Evolutionary conservation across 2,888 invertebrate genomes (phyloP).

Genomic region (Dendrolimus houi): DNA sequence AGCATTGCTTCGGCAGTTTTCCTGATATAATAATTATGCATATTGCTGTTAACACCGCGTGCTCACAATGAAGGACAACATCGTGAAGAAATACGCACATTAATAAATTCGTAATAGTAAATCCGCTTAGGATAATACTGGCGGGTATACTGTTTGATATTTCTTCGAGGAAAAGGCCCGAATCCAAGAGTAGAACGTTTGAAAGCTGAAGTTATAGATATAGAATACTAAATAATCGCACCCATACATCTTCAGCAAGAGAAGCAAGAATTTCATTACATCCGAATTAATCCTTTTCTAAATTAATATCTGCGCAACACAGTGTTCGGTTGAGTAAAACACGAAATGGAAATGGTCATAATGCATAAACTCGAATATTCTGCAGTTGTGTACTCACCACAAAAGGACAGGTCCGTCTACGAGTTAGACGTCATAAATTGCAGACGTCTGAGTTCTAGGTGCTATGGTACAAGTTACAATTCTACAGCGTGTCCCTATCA

Average conservation of each 20-base stretch:
- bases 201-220: too few species aligned
- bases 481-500: constrained; percentile 2
- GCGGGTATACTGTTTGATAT: too few species aligned
- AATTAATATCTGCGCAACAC: not conserved
- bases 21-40: too few species aligned
- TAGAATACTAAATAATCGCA: not conserved
- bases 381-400: constrained; percentile 31
- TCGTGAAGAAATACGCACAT: too few species aligned
- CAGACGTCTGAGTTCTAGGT: constrained; percentile 37
- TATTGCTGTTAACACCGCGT: too few species aligned
- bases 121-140: too few species aligned
- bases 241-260: not conserved
- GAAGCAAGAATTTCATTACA: not conserved
- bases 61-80: too few species aligned
- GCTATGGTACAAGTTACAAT: constrained; percentile 11
- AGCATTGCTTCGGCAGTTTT: too few species aligned
- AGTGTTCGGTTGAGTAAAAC: not conserved
- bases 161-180: too few species aligned
- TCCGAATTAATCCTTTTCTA: not conserved
- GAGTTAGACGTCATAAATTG: constrained; percentile 54
- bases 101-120: too few species aligned
- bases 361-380: constrained; percentile 27
- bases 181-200: too few species aligned
- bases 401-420: constrained; percentile 44
- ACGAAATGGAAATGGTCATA: constrained; percentile 13